These are phyloP conservation scores for Pristionchus exspectatus DNA, from an alignment of 2,888 invertebrate species.

Conservation along the genomic window DNA sequence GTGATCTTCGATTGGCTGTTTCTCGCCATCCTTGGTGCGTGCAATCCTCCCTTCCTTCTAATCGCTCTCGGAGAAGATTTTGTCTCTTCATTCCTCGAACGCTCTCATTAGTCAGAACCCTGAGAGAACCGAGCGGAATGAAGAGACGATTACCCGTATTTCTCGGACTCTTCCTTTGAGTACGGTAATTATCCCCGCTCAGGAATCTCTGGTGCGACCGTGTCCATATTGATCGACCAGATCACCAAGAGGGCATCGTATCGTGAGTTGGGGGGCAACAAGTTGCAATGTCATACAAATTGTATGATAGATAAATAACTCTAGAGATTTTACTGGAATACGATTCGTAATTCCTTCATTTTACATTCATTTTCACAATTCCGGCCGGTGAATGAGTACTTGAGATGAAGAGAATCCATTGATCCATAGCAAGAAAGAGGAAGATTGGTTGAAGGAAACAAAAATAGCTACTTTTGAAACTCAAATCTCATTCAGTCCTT, in stretches of 20 bases:
- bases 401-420: too few species aligned
- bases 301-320: too few species aligned
- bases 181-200: constrained; percentile 26
- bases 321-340: too few species aligned
- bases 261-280: not conserved
- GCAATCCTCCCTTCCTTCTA: not conserved
- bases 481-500: not conserved
- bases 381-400: too few species aligned
- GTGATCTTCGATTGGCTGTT: constrained; percentile 43
- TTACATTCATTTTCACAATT: not conserved
- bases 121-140: not conserved
- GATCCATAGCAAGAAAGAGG: too few species aligned
- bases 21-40: constrained; percentile 48
- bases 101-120: not conserved
- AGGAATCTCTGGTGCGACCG: constrained; percentile 16
- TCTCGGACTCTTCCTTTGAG: not conserved
- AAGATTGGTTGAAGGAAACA: too few species aligned
- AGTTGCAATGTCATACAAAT: too few species aligned
- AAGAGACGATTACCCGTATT: not conserved
- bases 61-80: too few species aligned
- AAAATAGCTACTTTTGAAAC: too few species aligned
- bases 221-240: constrained; percentile 30
- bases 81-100: too few species aligned
- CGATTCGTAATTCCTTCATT: not conserved
- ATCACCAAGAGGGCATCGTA: constrained; percentile 8